Evolutionary conservation across 2,888 invertebrate species (phyloP), one percentile per base, ranked within the genome.

Genomic region (Agrotis ipsilon): DNA sequence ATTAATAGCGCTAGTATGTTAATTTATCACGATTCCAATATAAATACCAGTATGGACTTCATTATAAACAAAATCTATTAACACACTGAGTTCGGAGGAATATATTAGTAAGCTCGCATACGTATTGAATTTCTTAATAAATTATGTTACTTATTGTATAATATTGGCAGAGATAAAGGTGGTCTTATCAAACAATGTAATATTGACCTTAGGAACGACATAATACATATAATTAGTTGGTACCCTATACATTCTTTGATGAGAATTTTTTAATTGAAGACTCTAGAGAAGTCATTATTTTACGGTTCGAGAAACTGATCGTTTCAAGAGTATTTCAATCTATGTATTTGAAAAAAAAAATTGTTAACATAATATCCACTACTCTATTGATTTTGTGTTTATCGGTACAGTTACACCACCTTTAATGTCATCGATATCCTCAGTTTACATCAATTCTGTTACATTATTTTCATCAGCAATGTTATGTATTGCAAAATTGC

Each of bases 21-120:
- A 60, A 75, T 75, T 57, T 24, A 49, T 75, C 68, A 68, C 49
- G 73, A 51, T 61, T 68, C 45, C 24, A 46, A 51, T 68, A 57
- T 60, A 67, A 55, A 75, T 67, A 45, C 39, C 32, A 68, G 13
- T 27, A 68, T 51, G 14, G 14, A 46, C 45, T 65, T 49, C 3
- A 46, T 65, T 13, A 19, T 19, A 27, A 46, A 39, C 24, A 16
- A 61, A 71, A 19, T 72, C 14, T 7, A 46, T 70, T 52, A 39
- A 24, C 19, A 11, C 24, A 9, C 13, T 9, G n/a, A 27, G 64
- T 73, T 63, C 73, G 0, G 13, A 43, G 24, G 39, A 54, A 55
- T 32, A 49, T n/a, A 55, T 32, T 46, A 13, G 16, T 45, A 55
- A 64, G n/a, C 48, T 49, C 27, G 39, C n/a, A n/a, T n/a, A 21